phyloP scores from a whole-genome alignment of 2,797 vertebrate species.

The Scomberomorus guttatus region DNA sequence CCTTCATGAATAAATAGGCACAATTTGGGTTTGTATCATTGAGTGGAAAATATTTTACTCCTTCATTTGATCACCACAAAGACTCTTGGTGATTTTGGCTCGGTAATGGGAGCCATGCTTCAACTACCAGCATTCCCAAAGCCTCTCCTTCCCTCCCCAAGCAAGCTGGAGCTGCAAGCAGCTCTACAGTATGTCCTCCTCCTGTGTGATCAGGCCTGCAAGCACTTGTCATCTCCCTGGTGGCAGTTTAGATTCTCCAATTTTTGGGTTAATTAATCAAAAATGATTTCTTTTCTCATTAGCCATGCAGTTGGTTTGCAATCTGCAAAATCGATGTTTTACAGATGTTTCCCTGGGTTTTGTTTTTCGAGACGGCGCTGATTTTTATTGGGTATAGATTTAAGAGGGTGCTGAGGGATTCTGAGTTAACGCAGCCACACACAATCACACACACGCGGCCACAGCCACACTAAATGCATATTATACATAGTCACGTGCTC shows the following conservation, averaged over 20 bases:
- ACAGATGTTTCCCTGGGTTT: slow-evolving; percentile 88
- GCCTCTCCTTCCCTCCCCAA: slow-evolving; percentile 34
- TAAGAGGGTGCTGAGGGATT: slow-evolving; percentile 86
- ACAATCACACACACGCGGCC: slow-evolving; percentile 54
- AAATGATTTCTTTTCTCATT: slow-evolving; percentile 91
- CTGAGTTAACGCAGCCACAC: slow-evolving; percentile 80
- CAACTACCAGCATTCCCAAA: slow-evolving; percentile 51
- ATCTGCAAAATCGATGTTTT: slow-evolving; percentile 88
- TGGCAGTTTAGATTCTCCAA: slow-evolving; percentile 83
- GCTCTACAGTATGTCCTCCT: slow-evolving; percentile 58
- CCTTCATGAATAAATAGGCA: slow-evolving; percentile 54
- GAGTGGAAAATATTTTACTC: slow-evolving; percentile 71
- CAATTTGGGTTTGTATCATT: slow-evolving; percentile 36
- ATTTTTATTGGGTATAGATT: slow-evolving; percentile 91
- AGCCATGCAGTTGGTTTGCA: slow-evolving; percentile 86
- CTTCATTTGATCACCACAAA: slow-evolving; percentile 64
- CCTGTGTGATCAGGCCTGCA: slow-evolving; percentile 67
- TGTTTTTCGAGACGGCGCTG: slow-evolving; percentile 87
- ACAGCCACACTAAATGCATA: slow-evolving; percentile 67
- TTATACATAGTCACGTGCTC: slow-evolving; percentile 49
- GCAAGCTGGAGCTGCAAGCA: slow-evolving; percentile 52
- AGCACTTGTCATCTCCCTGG: slow-evolving; percentile 80
- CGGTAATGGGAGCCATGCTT: slow-evolving; percentile 68
- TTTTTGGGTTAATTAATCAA: slow-evolving; percentile 91
- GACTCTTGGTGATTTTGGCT: slow-evolving; percentile 61